Evolutionary conservation across 1,140 invertebrate genomes (phyloP).

Genomic region (Drosophila obscura): DNA sequence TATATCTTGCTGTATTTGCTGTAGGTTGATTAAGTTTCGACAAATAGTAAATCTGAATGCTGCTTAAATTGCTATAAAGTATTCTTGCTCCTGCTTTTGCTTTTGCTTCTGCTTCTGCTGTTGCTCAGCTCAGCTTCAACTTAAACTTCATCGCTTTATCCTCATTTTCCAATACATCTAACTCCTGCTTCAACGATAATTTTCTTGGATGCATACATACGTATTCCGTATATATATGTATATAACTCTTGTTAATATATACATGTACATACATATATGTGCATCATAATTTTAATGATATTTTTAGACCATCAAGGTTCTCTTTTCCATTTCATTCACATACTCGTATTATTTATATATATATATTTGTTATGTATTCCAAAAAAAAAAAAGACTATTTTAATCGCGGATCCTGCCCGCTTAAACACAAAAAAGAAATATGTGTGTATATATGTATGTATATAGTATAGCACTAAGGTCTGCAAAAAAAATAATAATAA

Average conservation of each 20-base stretch:
- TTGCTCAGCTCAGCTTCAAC: conserved; percentile 42
- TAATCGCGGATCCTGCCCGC: conserved; percentile 75
- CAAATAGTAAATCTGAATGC: conserved; percentile 77
- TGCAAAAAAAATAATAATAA: conserved; percentile 44
- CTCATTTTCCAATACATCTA: no score
- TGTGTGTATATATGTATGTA: conserved; percentile 27
- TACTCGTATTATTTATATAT: conserved; percentile 35
- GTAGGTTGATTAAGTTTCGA: conserved; percentile 56
- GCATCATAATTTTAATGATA: conserved; percentile 74
- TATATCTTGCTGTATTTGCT: conserved; percentile 32
- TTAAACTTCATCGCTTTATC: conserved; percentile 23
- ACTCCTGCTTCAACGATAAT: neutral
- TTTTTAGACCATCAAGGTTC: conserved; percentile 84
- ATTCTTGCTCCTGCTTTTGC: conserved; percentile 17
- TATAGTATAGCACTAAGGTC: conserved; percentile 31
- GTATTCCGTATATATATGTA: conserved; percentile 6
- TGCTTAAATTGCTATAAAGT: conserved; percentile 80
- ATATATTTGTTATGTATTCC: conserved; percentile 36
- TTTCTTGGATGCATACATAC: no score
- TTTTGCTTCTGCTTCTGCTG: no score
- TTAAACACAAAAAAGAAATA: conserved; percentile 65
- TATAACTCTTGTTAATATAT: conserved; percentile 32
- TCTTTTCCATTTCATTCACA: conserved; percentile 47
- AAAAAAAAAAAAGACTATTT: conserved; percentile 43
- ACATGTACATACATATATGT: conserved; percentile 47